These are phyloP conservation scores for Vireo griseus DNA, from an alignment of 2,797 vertebrate species.

Conservation along the genomic window DNA sequence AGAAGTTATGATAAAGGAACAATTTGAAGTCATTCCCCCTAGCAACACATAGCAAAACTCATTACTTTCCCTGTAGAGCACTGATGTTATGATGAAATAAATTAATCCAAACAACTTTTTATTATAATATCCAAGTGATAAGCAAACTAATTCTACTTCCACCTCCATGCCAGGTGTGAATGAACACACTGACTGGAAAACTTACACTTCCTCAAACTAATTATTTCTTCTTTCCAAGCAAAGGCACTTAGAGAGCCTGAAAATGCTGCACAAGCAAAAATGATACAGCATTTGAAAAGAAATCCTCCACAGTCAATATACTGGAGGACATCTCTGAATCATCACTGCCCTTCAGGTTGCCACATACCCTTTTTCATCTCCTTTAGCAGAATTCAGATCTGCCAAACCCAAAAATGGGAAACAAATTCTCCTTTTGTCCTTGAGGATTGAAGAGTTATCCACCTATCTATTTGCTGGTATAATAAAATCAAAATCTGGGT, in stretches of 20 bases:
- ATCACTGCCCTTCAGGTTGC: background rate
- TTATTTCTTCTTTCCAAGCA: conserved; percentile 31
- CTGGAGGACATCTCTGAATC: background rate
- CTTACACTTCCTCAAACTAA: background rate
- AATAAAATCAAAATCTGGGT: background rate
- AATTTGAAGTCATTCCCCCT: conserved; percentile 43
- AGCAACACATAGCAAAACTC: conserved; percentile 46
- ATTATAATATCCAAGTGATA: conserved; percentile 1
- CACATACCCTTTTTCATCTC: background rate
- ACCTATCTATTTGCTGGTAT: background rate
- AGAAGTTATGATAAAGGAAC: conserved; percentile 31
- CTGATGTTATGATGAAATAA: conserved; percentile 1
- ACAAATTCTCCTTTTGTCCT: background rate
- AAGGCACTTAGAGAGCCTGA: background rate
- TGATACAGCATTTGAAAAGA: background rate
- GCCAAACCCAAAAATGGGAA: background rate
- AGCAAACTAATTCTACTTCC: background rate
- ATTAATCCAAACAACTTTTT: background rate
- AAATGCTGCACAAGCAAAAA: background rate
- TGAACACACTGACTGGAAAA: background rate
- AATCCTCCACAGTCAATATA: background rate
- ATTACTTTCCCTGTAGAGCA: background rate
- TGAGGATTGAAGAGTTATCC: conserved; percentile 12
- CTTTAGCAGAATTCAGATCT: background rate
- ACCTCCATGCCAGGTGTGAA: background rate